Evolutionary conservation across 2,888 invertebrate genomes (phyloP).

Genomic region (Calliopum simillimum): DNA sequence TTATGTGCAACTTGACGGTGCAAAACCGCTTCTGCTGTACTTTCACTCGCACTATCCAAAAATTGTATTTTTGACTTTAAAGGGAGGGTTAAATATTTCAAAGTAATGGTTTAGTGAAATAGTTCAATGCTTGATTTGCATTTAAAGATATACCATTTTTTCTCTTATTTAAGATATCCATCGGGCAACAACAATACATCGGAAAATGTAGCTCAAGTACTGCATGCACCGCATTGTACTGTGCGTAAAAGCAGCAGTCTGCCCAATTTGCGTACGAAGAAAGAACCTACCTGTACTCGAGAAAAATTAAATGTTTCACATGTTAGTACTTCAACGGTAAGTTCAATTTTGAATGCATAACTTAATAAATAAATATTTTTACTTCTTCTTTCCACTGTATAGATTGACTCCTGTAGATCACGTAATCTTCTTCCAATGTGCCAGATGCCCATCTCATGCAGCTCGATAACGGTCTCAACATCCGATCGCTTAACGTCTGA

Average conservation of each 20-base stretch:
- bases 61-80: too few relatives aligned
- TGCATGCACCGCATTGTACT: constrained; percentile 70
- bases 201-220: constrained; percentile 63
- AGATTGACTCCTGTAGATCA: constrained; percentile 59
- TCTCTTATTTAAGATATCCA: constrained; percentile 73
- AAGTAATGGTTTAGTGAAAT: too few relatives aligned
- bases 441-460: constrained; percentile 66
- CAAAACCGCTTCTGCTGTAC: too few relatives aligned
- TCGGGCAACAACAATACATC: constrained; percentile 78
- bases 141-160: too few relatives aligned
- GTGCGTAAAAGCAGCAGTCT: constrained; percentile 82
- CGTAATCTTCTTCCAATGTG: constrained; percentile 67
- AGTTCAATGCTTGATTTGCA: too few relatives aligned
- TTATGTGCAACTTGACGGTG: too few relatives aligned
- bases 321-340: constrained; percentile 78
- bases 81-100: too few relatives aligned
- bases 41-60: too few relatives aligned
- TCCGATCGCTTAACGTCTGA: constrained; percentile 53
- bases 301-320: constrained; percentile 67
- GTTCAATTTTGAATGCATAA: constrained; percentile 35
- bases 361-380: constrained; percentile 27
- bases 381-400: constrained; percentile 25
- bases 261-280: constrained; percentile 74
- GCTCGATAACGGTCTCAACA: constrained; percentile 56
- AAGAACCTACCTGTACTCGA: constrained; percentile 44